These are phyloP conservation scores for Nothocercus julius DNA, from an alignment of 2,113 vertebrate genomes.

Conservation along the genomic window DNA sequence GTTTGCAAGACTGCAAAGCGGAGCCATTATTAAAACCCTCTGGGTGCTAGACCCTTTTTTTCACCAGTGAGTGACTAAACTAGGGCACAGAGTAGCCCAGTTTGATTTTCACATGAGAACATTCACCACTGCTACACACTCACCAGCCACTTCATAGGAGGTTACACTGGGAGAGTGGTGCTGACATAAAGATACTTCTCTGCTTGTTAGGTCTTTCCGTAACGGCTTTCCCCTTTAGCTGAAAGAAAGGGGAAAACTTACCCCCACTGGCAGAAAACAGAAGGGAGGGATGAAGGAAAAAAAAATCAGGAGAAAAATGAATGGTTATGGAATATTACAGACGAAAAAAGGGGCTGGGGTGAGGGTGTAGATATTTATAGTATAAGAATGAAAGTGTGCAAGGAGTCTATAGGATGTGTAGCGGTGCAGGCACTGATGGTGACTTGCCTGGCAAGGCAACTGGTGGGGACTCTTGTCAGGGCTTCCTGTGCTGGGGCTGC, in stretches of 20 bases:
- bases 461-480: neutral
- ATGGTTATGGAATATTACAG: neutral
- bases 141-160: neutral
- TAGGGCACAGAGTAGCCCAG: neutral
- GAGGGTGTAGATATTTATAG: neutral
- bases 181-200: neutral
- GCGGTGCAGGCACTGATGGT: neutral
- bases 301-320: neutral
- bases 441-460: neutral
- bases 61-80: neutral
- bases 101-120: neutral
- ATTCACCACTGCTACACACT: neutral
- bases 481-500: neutral
- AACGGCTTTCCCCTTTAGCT: neutral
- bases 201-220: neutral
- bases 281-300: neutral
- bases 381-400: neutral
- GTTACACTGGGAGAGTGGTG: neutral
- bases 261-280: neutral
- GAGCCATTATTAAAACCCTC: neutral
- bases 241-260: too few relatives aligned
- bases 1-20: neutral
- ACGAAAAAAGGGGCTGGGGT: neutral
- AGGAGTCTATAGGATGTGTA: neutral
- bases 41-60: neutral